phyloP scores from a whole-genome alignment of 2,888 invertebrate species.

The Neocrepidodera transversa region DNA sequence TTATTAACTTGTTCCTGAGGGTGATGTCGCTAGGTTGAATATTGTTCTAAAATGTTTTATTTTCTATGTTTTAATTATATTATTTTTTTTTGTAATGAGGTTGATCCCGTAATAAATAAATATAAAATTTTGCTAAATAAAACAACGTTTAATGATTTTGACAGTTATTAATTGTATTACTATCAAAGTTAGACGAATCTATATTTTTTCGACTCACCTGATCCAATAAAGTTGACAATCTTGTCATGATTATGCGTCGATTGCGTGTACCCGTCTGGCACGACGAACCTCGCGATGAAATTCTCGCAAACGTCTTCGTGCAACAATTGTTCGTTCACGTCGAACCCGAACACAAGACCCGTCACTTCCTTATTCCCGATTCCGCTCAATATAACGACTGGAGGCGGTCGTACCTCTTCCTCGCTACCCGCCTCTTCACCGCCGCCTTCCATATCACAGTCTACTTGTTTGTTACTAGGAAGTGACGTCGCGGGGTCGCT shows the following conservation, averaged over 20 bases:
- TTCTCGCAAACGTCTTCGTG: conserved; percentile 60
- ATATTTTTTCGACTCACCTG: conserved; percentile 67
- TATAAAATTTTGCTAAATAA: no score
- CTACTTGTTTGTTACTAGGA: conserved; percentile 17
- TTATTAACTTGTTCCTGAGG: no score
- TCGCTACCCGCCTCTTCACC: not conserved
- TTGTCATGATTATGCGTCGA: conserved; percentile 67
- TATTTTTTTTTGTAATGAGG: no score
- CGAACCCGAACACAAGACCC: conserved; percentile 82
- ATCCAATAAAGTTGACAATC: conserved; percentile 69
- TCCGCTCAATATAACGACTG: conserved; percentile 77
- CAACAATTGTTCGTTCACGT: conserved; percentile 76
- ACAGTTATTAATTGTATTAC: no score
- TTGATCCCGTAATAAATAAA: no score
- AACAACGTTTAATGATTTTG: no score
- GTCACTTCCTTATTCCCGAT: conserved; percentile 63
- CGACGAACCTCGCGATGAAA: conserved; percentile 60
- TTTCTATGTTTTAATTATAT: no score
- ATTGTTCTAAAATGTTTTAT: no score
- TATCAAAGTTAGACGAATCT: no score
- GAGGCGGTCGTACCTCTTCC: conserved; percentile 62
- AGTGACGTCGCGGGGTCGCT: conserved; percentile 11
- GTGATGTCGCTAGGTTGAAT: no score
- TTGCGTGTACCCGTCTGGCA: conserved; percentile 57
- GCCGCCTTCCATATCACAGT: conserved; percentile 44